These are phyloP conservation scores for Chymomyza amoena DNA, from an alignment of 2,888 invertebrate genomes.

Conservation along the genomic window DNA sequence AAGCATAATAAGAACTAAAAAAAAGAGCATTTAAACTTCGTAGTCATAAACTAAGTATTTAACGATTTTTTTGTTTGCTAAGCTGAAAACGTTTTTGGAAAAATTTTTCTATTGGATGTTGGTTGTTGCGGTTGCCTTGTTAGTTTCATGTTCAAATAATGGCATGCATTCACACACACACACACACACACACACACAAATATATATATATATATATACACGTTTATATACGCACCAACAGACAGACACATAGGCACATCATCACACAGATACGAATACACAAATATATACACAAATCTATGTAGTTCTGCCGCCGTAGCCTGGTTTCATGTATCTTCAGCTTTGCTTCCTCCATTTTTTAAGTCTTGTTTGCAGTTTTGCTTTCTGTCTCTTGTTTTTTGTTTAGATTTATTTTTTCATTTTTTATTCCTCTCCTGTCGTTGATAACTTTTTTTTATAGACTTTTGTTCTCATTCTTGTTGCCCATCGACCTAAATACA, in stretches of 20 bases:
- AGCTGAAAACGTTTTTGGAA: slow-evolving; percentile 12
- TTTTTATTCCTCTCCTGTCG: slow-evolving; percentile 40
- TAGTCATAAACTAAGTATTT: background rate
- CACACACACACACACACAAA: slow-evolving; percentile 12
- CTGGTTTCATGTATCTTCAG: slow-evolving; percentile 58
- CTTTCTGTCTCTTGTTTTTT: slow-evolving; percentile 32
- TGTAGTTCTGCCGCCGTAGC: slow-evolving; percentile 37
- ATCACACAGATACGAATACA: no score
- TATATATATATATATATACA: no score
- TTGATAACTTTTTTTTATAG: slow-evolving; percentile 65
- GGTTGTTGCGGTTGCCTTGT: slow-evolving; percentile 45
- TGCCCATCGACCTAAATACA: slow-evolving; percentile 64
- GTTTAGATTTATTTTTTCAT: background rate
- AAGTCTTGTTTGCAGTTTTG: slow-evolving; percentile 25
- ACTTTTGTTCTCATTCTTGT: slow-evolving; percentile 62
- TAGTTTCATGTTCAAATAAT: slow-evolving; percentile 42
- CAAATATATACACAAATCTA: slow-evolving; percentile 3
- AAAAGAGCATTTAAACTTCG: background rate
- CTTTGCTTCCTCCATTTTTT: slow-evolving; percentile 22
- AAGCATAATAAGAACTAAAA: no score
- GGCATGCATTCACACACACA: slow-evolving; percentile 16
- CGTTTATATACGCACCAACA: background rate
- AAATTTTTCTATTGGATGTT: slow-evolving; percentile 29
- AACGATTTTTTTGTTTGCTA: slow-evolving; percentile 6
- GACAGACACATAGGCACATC: background rate